Percentiles rank a stretch among this genome's conserved stretches.
phyloP scores from a whole-genome alignment of 2,888 invertebrate genomes.

The Horisme vitalbata region DNA sequence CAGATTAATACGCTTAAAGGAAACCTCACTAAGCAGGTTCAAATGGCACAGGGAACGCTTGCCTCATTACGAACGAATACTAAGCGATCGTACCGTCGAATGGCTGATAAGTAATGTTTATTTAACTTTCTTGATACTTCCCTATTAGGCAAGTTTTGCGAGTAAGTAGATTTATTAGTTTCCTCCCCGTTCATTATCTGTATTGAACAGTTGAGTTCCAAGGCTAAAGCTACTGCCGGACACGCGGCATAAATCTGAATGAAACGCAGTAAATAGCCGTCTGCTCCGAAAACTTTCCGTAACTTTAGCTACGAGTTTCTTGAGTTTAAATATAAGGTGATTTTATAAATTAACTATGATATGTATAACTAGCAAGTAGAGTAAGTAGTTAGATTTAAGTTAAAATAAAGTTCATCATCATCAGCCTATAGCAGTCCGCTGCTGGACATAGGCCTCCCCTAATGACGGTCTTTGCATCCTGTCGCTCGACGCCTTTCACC shows the following conservation, averaged over 20 bases:
- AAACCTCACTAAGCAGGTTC: constrained; percentile 81
- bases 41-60: constrained; percentile 67
- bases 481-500: too few species aligned
- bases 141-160: constrained; percentile 74
- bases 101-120: constrained; percentile 60
- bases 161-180: constrained; percentile 80
- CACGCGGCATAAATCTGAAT: constrained; percentile 80
- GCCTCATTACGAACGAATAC: constrained; percentile 45
- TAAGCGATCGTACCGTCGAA: constrained; percentile 51
- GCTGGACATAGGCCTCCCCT: too few species aligned
- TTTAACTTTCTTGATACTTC: constrained; percentile 65
- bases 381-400: too few species aligned
- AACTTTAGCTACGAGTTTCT: constrained; percentile 55
- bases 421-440: too few species aligned
- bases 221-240: constrained; percentile 46
- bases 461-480: too few species aligned
- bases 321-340: too few species aligned
- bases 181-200: constrained; percentile 81
- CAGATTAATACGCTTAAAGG: constrained; percentile 81
- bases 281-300: constrained; percentile 56
- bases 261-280: constrained; percentile 63
- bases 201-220: constrained; percentile 55
- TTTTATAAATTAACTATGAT: too few species aligned
- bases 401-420: too few species aligned
- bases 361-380: too few species aligned